phyloP scores from a whole-genome alignment of 2,797 vertebrate species.

The Ambastaia sidthimunki region DNA sequence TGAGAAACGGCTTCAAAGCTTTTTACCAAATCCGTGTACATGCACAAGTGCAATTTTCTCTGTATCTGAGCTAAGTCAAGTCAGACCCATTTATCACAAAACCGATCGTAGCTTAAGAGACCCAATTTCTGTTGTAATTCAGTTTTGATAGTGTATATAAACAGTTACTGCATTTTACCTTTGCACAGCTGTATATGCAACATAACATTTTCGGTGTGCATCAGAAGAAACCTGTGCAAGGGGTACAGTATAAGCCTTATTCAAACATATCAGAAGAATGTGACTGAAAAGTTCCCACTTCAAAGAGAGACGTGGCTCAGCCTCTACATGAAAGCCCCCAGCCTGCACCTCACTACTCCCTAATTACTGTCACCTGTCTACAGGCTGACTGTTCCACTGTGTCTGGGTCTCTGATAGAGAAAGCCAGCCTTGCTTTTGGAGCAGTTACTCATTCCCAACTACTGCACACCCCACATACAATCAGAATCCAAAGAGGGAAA shows the following conservation, averaged over 20 bases:
- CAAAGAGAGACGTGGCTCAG: constrained; percentile 50
- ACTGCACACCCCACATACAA: constrained; percentile 24
- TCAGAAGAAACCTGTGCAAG: constrained; percentile 37
- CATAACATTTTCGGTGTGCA: constrained; percentile 39
- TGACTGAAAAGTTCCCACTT: constrained; percentile 45
- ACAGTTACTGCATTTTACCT: neutral
- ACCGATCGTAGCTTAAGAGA: neutral
- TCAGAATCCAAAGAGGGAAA: constrained; percentile 24
- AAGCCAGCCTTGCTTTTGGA: constrained; percentile 18
- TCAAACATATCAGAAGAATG: constrained; percentile 37
- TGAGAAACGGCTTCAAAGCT: neutral
- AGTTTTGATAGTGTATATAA: neutral
- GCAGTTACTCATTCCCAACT: neutral
- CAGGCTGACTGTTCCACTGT: constrained; percentile 44
- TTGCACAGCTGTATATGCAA: constrained; percentile 14
- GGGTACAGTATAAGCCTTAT: constrained; percentile 12
- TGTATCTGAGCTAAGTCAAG: neutral
- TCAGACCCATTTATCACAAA: neutral
- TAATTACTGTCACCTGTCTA: constrained; percentile 62
- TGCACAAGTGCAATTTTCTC: neutral
- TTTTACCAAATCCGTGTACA: neutral
- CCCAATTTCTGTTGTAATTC: neutral
- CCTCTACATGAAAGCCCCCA: constrained; percentile 56
- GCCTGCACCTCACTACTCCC: constrained; percentile 47
- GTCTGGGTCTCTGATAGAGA: constrained; percentile 3